These are phyloP conservation scores for Eurystomus glaucurus DNA, from an alignment of 2,797 vertebrate species.

Conservation along the genomic window DNA sequence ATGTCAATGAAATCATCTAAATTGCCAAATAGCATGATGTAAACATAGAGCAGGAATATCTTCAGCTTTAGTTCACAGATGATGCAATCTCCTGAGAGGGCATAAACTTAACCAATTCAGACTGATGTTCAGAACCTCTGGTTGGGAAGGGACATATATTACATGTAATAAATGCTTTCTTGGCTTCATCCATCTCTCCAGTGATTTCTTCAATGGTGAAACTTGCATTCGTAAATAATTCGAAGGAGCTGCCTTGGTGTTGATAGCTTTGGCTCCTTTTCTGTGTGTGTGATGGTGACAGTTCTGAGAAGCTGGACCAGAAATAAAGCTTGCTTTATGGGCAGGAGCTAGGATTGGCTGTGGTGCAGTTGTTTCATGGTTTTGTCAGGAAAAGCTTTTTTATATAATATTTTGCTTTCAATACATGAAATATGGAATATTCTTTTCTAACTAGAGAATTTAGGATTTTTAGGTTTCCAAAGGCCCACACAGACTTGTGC, in stretches of 20 bases:
- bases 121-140: not conserved
- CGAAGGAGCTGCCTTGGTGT: not conserved
- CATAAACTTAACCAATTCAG: not conserved
- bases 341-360: not conserved
- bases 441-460: not conserved
- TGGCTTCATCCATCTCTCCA: not conserved
- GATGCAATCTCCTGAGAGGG: not conserved
- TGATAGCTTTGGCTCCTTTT: slow-evolving; percentile 27
- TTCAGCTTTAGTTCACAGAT: not conserved
- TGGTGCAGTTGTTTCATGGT: not conserved
- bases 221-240: not conserved
- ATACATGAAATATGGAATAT: not conserved
- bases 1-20: not conserved
- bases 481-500: not conserved
- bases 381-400: not conserved
- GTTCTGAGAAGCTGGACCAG: not conserved
- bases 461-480: not conserved
- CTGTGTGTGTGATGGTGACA: not conserved
- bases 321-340: not conserved
- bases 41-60: not conserved
- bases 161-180: not conserved
- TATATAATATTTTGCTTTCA: not conserved
- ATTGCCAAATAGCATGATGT: not conserved
- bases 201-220: not conserved
- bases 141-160: not conserved